These are phyloP conservation scores for Eupithecia insigniata DNA, from an alignment of 2,888 invertebrate genomes.

Conservation along the genomic window DNA sequence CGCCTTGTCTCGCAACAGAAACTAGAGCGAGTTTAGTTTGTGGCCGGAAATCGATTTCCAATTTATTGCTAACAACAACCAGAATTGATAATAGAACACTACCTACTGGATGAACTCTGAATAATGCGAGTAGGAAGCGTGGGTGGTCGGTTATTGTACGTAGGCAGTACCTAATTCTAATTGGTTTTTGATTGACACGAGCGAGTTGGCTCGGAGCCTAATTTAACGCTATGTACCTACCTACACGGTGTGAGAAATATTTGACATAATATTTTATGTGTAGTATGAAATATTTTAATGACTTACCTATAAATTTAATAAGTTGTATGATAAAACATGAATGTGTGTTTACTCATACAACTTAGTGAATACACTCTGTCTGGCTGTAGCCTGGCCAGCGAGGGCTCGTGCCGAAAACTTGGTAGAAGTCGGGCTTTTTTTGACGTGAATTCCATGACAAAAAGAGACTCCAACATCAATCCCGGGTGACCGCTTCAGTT, in stretches of 20 bases:
- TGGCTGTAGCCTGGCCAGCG: background rate
- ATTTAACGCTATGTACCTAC: background rate
- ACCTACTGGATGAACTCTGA: background rate
- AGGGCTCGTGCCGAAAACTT: background rate
- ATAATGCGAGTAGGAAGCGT: background rate
- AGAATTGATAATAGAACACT: constrained; percentile 12
- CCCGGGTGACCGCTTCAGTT: too few species aligned
- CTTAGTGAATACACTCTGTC: background rate
- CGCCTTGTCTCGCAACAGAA: constrained; percentile 27
- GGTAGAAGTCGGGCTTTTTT: too few species aligned
- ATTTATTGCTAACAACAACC: constrained; percentile 24
- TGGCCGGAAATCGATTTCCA: constrained; percentile 20
- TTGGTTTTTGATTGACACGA: background rate
- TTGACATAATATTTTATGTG: background rate
- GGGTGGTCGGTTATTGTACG: constrained; percentile 1
- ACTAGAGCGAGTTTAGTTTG: constrained; percentile 26
- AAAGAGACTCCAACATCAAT: too few species aligned
- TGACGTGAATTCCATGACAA: too few species aligned
- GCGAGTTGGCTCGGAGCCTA: background rate
- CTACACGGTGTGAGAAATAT: background rate
- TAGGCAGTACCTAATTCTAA: background rate
- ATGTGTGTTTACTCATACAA: too few species aligned
- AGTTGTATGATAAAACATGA: too few species aligned
- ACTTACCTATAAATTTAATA: background rate
- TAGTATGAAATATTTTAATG: background rate